A percentile compares a stretch with the other conserved stretches of the same genome.
phyloP scores from a whole-genome alignment of 2,888 invertebrate genomes.

The Tetragonula carbonaria region DNA sequence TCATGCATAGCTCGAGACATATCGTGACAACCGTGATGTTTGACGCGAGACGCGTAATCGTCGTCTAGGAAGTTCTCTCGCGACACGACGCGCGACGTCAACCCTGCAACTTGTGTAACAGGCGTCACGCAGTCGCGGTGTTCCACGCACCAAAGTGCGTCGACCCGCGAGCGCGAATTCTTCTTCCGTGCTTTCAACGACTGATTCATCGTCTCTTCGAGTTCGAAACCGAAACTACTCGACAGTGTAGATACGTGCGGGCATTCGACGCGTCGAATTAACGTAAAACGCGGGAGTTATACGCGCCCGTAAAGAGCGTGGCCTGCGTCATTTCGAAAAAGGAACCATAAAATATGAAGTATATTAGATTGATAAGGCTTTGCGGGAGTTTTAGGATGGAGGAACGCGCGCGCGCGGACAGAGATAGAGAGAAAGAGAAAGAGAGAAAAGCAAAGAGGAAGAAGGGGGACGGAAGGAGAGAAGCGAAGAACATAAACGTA shows the following conservation, averaged over 20 bases:
- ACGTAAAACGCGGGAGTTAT: conserved; percentile 58
- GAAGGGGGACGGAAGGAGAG: conserved; percentile 29
- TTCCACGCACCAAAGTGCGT: conserved; percentile 39
- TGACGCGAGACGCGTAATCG: conserved; percentile 30
- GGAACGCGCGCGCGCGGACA: no score
- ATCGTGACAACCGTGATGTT: conserved; percentile 28
- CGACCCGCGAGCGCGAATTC: conserved; percentile 48
- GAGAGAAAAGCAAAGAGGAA: conserved; percentile 9
- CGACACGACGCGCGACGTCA: conserved; percentile 11
- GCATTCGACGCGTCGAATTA: conserved; percentile 39
- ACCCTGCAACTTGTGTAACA: conserved; percentile 44
- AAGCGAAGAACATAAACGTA: conserved; percentile 74
- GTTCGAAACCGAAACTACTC: not conserved
- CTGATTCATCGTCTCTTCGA: conserved; percentile 53
- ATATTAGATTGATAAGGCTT: conserved; percentile 80
- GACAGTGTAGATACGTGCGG: not conserved
- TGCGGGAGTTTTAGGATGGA: conserved; percentile 30
- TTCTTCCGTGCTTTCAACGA: conserved; percentile 19
- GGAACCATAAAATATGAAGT: conserved; percentile 79
- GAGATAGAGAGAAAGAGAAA: not conserved
- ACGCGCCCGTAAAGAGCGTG: conserved; percentile 51
- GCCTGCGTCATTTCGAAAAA: conserved; percentile 24
- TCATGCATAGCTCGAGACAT: not conserved
- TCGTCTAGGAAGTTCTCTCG: conserved; percentile 35
- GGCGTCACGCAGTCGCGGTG: conserved; percentile 37